These are phyloP conservation scores for Sebastes iracundus DNA, from an alignment of 2,797 vertebrate species.

Conservation along the genomic window DNA sequence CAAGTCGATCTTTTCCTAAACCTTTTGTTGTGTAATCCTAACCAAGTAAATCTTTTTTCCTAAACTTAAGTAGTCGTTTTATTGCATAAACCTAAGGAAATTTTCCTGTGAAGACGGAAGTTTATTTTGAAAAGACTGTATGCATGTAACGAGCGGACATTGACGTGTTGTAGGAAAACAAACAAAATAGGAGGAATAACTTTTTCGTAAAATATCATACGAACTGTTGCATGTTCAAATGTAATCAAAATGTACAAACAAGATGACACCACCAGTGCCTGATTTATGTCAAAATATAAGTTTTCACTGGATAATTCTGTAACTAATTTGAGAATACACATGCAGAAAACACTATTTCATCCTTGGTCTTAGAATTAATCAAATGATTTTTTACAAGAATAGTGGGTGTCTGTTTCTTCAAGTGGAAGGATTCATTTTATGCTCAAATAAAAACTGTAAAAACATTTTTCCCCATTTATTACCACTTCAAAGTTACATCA, in stretches of 20 bases:
- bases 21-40: too few relatives aligned
- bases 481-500: slow-evolving; percentile 24
- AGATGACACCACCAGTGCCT: not conserved
- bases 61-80: too few relatives aligned
- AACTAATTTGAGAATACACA: not conserved
- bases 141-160: too few relatives aligned
- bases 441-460: not conserved
- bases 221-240: not conserved
- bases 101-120: too few relatives aligned
- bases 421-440: not conserved
- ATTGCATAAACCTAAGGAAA: too few relatives aligned
- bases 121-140: too few relatives aligned
- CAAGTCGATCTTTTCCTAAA: too few relatives aligned
- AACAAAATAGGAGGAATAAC: too few relatives aligned
- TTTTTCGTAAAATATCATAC: too few relatives aligned
- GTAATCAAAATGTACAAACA: not conserved
- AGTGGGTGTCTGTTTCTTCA: not conserved
- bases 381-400: not conserved
- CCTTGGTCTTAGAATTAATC: not conserved
- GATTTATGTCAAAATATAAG: not conserved
- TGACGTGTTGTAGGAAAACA: too few relatives aligned
- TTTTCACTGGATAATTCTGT: not conserved
- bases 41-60: too few relatives aligned
- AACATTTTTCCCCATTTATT: slow-evolving; percentile 3
- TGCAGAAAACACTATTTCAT: not conserved